These are phyloP conservation scores for Tethea ocularis DNA, from an alignment of 2,888 invertebrate genomes.

Conservation along the genomic window DNA sequence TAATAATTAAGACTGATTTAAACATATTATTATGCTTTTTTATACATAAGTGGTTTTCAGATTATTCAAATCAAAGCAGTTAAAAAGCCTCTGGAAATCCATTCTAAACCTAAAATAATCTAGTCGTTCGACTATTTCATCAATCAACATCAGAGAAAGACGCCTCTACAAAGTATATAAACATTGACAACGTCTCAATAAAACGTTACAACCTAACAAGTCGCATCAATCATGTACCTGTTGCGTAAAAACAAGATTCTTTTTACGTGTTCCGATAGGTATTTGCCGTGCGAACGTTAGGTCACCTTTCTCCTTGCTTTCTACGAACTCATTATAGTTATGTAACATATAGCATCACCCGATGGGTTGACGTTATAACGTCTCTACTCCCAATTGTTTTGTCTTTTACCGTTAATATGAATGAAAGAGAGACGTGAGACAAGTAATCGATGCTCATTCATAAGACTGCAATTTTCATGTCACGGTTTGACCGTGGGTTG, in stretches of 20 bases:
- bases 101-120: neutral
- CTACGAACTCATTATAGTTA: slow-evolving; percentile 44
- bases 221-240: slow-evolving; percentile 31
- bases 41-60: too few species aligned
- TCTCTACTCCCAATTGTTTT: slow-evolving; percentile 27
- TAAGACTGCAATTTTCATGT: slow-evolving; percentile 1
- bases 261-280: slow-evolving; percentile 36
- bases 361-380: slow-evolving; percentile 26
- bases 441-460: slow-evolving; percentile 6
- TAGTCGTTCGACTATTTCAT: neutral
- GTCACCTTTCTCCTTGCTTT: slow-evolving; percentile 67
- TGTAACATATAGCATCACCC: slow-evolving; percentile 23
- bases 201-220: slow-evolving; percentile 13
- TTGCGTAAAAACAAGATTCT: slow-evolving; percentile 54
- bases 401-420: slow-evolving; percentile 7
- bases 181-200: neutral
- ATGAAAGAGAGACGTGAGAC: neutral
- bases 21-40: neutral
- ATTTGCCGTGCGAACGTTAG: slow-evolving; percentile 48
- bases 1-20: neutral
- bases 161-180: neutral
- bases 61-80: too few species aligned
- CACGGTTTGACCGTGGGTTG: slow-evolving; percentile 1
- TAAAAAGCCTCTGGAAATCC: too few species aligned
- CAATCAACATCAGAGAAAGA: slow-evolving; percentile 1